These are phyloP conservation scores for Osmerus eperlanus DNA, from an alignment of 2,113 vertebrate species.

Conservation along the genomic window DNA sequence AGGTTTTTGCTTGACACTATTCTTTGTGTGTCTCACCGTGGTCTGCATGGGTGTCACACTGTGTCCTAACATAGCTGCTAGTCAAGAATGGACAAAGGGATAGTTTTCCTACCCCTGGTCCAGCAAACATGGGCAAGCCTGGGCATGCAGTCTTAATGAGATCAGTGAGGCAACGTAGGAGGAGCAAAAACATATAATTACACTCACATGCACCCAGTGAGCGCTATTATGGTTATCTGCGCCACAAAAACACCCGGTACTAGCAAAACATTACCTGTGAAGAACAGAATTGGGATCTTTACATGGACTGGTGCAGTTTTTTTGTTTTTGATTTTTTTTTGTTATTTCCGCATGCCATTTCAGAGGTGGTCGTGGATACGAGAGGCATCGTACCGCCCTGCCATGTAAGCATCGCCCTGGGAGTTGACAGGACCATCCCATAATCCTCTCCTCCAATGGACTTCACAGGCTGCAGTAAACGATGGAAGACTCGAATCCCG, in stretches of 20 bases:
- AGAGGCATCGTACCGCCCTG: constrained; percentile 20
- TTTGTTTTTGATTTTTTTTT: too few species aligned
- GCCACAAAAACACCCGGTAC: too few species aligned
- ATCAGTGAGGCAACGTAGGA: constrained; percentile 38
- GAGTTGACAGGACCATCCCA: constrained; percentile 55
- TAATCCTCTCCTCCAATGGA: constrained; percentile 45
- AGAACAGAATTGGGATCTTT: too few species aligned
- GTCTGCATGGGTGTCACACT: too few species aligned
- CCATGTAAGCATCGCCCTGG: constrained; percentile 55
- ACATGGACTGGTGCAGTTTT: too few species aligned
- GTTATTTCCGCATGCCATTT: constrained; percentile 20
- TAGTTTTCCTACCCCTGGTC: constrained; percentile 11
- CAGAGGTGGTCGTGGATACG: constrained; percentile 17
- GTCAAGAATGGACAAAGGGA: constrained; percentile 15
- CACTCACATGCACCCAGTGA: not conserved
- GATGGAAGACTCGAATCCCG: constrained; percentile 8
- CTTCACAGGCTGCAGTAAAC: constrained; percentile 19
- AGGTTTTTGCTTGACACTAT: too few species aligned
- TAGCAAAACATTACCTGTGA: too few species aligned
- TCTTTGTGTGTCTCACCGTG: too few species aligned
- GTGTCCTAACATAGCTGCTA: too few species aligned
- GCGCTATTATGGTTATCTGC: constrained; percentile 2
- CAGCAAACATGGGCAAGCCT: constrained; percentile 36
- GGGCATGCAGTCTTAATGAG: constrained; percentile 55
- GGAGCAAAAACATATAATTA: constrained; percentile 29